These are phyloP conservation scores for Cepaea nemoralis DNA, from an alignment of 1,140 invertebrate genomes.

Conservation along the genomic window DNA sequence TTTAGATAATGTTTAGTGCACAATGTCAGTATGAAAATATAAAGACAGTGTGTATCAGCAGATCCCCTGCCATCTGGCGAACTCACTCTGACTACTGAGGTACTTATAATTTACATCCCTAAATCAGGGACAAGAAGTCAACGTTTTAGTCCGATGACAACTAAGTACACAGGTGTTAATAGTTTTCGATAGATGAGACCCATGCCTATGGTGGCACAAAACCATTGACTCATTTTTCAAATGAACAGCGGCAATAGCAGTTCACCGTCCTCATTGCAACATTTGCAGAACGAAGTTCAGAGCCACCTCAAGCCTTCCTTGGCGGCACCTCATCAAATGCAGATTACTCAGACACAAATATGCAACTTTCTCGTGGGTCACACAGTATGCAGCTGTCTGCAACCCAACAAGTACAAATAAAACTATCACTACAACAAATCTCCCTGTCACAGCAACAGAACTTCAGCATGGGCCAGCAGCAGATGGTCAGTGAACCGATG, in stretches of 20 bases:
- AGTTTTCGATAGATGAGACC: no score
- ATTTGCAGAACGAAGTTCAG: conserved; percentile 70
- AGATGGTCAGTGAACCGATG: conserved; percentile 59
- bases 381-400: conserved; percentile 83
- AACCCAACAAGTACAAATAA: conserved; percentile 87
- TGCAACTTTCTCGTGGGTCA: conserved; percentile 65
- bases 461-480: conserved; percentile 71
- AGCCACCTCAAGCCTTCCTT: conserved; percentile 60
- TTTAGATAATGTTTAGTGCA: no score
- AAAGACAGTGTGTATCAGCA: no score
- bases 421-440: conserved; percentile 84
- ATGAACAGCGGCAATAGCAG: conserved; percentile 37
- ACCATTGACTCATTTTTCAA: conserved; percentile 66
- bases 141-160: no score
- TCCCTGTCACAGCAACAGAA: conserved; percentile 84
- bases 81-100: no score
- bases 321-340: conserved; percentile 64
- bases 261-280: conserved; percentile 67
- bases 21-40: no score
- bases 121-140: no score
- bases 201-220: conserved; percentile 65
- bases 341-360: conserved; percentile 63
- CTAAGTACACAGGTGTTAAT: no score
- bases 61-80: no score
- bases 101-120: no score